phyloP scores from a whole-genome alignment of 1,140 invertebrate genomes.

The Cydia splendana region DNA sequence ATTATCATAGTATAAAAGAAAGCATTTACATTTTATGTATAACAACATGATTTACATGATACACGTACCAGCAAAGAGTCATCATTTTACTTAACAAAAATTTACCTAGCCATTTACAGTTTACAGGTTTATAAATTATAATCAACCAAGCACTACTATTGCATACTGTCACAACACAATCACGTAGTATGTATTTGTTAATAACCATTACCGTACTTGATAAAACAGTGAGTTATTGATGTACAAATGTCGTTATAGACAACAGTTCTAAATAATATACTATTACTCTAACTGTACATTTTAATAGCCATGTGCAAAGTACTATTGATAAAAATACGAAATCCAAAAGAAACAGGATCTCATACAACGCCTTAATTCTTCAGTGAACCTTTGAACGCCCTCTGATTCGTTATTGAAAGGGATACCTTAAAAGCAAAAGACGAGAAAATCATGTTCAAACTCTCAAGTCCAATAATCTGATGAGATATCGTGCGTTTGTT shows the following conservation, averaged over 20 bases:
- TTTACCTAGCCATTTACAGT: slow-evolving; percentile 22
- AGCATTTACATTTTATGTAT: not conserved
- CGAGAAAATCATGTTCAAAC: slow-evolving; percentile 40
- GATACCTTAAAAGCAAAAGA: slow-evolving; percentile 31
- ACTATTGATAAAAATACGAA: not conserved
- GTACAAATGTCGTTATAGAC: slow-evolving; percentile 29
- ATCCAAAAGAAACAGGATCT: not conserved
- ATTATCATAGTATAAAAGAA: not conserved
- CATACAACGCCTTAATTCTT: not conserved
- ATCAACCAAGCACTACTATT: slow-evolving; percentile 2
- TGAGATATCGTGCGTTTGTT: slow-evolving; percentile 45
- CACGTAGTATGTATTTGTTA: slow-evolving; percentile 6
- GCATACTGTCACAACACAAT: slow-evolving; percentile 28
- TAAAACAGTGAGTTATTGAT: slow-evolving; percentile 12
- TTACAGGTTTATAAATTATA: not conserved
- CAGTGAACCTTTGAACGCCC: not conserved
- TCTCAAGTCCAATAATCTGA: slow-evolving; percentile 53
- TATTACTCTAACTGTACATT: slow-evolving; percentile 23
- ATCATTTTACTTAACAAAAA: not conserved
- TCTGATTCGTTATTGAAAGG: not conserved
- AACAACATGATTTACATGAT: slow-evolving; percentile 8
- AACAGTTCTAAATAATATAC: slow-evolving; percentile 19
- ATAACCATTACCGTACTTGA: not conserved
- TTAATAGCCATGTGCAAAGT: slow-evolving; percentile 26
- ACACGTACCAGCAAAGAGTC: slow-evolving; percentile 5